Percentiles rank a stretch among this genome's conserved stretches.
phyloP scores from a whole-genome alignment of 2,888 invertebrate species.

The Falcaria lacertinaria region DNA sequence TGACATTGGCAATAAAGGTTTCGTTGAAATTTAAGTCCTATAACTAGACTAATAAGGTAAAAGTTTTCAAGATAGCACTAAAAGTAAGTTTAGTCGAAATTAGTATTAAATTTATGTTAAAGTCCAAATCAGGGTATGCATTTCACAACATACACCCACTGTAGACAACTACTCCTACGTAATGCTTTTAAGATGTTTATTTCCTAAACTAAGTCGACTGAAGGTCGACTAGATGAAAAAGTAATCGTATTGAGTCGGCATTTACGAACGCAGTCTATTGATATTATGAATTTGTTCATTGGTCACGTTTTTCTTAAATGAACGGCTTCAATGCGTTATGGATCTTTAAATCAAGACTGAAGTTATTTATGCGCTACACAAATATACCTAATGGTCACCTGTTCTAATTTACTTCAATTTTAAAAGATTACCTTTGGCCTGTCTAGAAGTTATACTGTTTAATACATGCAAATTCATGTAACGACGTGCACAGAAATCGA shows the following conservation, averaged over 20 bases:
- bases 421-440: no score
- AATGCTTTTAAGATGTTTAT: conserved; percentile 36
- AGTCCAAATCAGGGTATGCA: conserved; percentile 41
- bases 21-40: conserved; percentile 28
- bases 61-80: background rate
- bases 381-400: no score
- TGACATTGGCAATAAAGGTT: conserved; percentile 21
- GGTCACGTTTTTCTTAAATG: background rate
- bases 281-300: background rate
- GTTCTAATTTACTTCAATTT: no score
- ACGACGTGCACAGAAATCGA: no score
- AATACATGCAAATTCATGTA: no score
- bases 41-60: background rate
- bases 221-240: conserved; percentile 10
- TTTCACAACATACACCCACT: conserved; percentile 59
- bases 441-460: no score
- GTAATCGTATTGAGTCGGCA: conserved; percentile 6
- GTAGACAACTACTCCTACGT: conserved; percentile 45
- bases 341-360: no score
- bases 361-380: no score
- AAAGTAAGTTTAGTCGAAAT: conserved; percentile 40
- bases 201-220: conserved; percentile 21
- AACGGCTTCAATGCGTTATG: no score
- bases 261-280: conserved; percentile 4
- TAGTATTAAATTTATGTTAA: conserved; percentile 26